phyloP scores from a whole-genome alignment of 2,888 invertebrate genomes.

The Enoplolaimus lenunculus region DNA sequence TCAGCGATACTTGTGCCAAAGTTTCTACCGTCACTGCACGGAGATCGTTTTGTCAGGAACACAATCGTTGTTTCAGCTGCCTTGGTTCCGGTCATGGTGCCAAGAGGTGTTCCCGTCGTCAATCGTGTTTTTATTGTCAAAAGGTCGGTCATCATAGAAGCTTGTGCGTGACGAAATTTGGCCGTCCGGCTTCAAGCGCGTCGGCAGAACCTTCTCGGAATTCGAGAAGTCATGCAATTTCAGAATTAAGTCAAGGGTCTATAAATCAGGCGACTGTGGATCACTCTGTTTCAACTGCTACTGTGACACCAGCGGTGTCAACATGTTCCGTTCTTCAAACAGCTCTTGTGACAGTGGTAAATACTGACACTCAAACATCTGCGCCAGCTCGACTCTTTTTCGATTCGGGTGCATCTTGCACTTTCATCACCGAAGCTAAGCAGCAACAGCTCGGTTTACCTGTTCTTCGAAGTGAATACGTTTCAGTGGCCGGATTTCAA shows the following conservation, averaged over 20 bases:
- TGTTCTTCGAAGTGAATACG: not conserved
- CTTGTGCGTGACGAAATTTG: slow-evolving; percentile 1
- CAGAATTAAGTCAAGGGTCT: not conserved
- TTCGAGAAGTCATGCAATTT: not conserved
- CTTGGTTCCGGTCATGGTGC: not conserved
- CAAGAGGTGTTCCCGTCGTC: not conserved
- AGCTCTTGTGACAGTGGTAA: not conserved
- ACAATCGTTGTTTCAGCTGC: not conserved
- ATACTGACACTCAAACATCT: not conserved
- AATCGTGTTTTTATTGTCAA: not conserved
- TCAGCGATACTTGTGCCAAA: not conserved
- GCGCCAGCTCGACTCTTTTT: not conserved
- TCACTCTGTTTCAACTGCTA: not conserved
- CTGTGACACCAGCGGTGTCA: not conserved
- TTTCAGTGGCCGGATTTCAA: not conserved
- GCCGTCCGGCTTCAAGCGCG: not conserved
- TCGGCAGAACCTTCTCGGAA: not conserved
- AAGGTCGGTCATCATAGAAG: not conserved
- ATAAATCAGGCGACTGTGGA: not conserved
- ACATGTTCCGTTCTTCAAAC: not conserved
- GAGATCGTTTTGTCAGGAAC: not conserved
- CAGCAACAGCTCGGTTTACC: slow-evolving; percentile 1
- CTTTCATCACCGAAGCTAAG: not conserved
- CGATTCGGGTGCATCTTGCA: not conserved
- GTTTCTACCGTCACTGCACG: not conserved